Evolutionary conservation across 2,888 invertebrate genomes (phyloP), one percentile per base, ranked within the genome.

Genomic region (Pseudanteris insignis): DNA sequence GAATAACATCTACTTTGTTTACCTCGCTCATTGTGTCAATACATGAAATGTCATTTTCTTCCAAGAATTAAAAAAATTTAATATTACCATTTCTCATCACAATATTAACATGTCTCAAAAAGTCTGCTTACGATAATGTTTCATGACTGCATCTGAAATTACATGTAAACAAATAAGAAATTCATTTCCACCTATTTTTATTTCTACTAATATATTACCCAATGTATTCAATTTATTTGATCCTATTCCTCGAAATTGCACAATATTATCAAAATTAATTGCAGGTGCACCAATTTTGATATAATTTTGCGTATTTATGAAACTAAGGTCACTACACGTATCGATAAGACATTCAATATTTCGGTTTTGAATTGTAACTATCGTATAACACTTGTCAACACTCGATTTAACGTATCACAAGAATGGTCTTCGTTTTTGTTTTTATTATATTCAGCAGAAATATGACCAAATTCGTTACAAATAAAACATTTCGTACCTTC

Each of bases 331-430:
- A 32, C 12, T 32, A 13, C 10, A 8, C 14, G 57, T 40, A 11
- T 57, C 64, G 2, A 60, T 53, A 4, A 58, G 29, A n/a, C 57
- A 48, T 7, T 36, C 21, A 7, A 64, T 7, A 6, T 30, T 40
- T 11, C 13, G 34, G 6, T 43, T 53, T 14, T 40, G 33, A 25
- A 64, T 43, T 8, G 1, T 6, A 10, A 61, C 50, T 4, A 10
- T n/a, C 15, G 57, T 58, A 29, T 12, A 36, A 13, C 36, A 48
- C 29, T 58, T 51, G 11, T 11, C 10, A 10, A 13, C n/a, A 33
- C 13, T 33, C 25, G 33, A 8, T 25, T 11, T 4, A 25, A 21
- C 37, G n/a, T 18, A 6, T 24, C 25, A 34, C 41, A 36, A 10
- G 47, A 13, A 2, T 30, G 15, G 2, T 26, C 25, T 13, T 10